phyloP scores from a whole-genome alignment of 2,113 vertebrate species.

The Larimichthys crocea region DNA sequence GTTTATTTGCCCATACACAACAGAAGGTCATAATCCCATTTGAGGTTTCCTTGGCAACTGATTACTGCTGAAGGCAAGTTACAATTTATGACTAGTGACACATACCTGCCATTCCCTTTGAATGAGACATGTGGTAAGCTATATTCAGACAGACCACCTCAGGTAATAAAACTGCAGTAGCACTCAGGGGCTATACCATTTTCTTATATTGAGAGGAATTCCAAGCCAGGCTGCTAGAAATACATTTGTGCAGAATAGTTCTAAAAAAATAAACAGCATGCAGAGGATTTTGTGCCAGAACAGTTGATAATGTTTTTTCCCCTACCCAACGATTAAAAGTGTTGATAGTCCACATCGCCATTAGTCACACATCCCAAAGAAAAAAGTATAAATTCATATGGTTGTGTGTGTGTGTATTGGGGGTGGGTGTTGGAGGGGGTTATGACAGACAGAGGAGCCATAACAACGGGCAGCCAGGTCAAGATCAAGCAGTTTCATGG shows the following conservation, averaged over 20 bases:
- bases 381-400: conserved; percentile 15
- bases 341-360: conserved; percentile 4
- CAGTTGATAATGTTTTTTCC: conserved; percentile 17
- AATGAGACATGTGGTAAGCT: conserved; percentile 81
- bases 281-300: conserved; percentile 41
- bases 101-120: conserved; percentile 83
- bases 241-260: conserved; percentile 58
- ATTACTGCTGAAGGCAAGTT: conserved; percentile 79
- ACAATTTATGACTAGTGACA: conserved; percentile 80
- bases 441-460: conserved; percentile 63
- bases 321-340: conserved; percentile 8
- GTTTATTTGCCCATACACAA: conserved; percentile 68
- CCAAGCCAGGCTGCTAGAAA: conserved; percentile 70
- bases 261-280: conserved; percentile 54
- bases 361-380: conserved; percentile 10
- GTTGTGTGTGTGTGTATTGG: neutral
- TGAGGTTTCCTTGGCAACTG: conserved; percentile 80
- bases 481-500: conserved; percentile 77
- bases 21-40: conserved; percentile 81
- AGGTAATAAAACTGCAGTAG: conserved; percentile 79
- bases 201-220: conserved; percentile 74
- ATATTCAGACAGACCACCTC: conserved; percentile 80
- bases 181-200: conserved; percentile 71
- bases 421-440: conserved; percentile 6
- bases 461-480: conserved; percentile 68